Evolutionary conservation across 2,888 invertebrate genomes (phyloP), one percentile per base, ranked within the genome.

Genomic region (Schizaphis graminum): DNA sequence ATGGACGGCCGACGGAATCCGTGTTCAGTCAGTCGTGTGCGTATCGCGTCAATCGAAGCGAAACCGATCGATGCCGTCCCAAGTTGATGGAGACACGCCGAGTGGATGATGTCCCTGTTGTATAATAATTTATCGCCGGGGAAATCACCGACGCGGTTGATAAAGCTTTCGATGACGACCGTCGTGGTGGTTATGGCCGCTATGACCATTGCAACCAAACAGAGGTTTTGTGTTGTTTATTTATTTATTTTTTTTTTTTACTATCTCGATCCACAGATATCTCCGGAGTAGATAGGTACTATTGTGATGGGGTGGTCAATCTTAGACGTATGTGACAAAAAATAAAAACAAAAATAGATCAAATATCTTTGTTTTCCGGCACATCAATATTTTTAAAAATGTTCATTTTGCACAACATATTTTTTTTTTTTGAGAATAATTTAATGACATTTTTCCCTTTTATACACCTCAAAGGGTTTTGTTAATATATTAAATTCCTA

Each of bases 11-110:
- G 77, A 35, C 35, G 77, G 77, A 77, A 77, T 35, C 35, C 77
- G 35, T 77, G 77, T 77, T 77, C 77, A 77, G 35, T 21, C 8
- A 35, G 77, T 77, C 35, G 35, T 77, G 77, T 77, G 35, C 77
- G 77, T 77, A 77, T 77, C 77, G 21, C 77, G 77, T 77, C 77
- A 77, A 77, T 77, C 35, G 77, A 77, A 77, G 77, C 77, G 77
- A 77, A 77, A 77, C 77, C 77, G 77, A 77, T 77, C 77, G 77
- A 77, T 77, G 35, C 77, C 21, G 35, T 77, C n/a, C 77, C 77
- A 3, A 13, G 77, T 35, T 16, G 21, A 16, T 1, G 35, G 77
- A 77, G 35, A 77, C 21, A n/a, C 16, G 35, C 35, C 35, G 77
- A 77, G 35, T 41, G 35, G 35, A 35, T 24, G 35, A 77, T 8